Evolutionary conservation across 2,797 vertebrate genomes (phyloP).

Genomic region (Acipenser ruthenus): DNA sequence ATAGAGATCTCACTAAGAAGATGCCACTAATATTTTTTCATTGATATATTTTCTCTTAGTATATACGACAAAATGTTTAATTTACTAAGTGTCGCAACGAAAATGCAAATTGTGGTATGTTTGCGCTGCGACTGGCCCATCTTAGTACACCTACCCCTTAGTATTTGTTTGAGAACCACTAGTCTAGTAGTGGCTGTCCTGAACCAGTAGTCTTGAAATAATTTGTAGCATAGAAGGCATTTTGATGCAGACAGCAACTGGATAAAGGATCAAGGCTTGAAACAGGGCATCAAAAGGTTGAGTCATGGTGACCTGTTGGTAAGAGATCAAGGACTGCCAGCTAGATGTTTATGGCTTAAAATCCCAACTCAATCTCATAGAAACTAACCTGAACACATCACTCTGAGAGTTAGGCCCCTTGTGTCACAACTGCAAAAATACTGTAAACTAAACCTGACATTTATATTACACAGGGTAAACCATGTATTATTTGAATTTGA

Average conservation of each 20-base stretch:
- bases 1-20: no score
- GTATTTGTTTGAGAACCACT: background rate
- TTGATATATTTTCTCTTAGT: no score
- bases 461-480: conserved; percentile 34
- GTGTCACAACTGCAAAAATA: conserved; percentile 26
- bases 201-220: conserved; percentile 20
- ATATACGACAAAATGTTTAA: no score
- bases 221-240: conserved; percentile 40
- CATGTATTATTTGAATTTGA: conserved; percentile 36
- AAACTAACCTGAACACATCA: background rate
- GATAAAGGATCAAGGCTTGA: conserved; percentile 12
- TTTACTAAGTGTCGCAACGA: background rate
- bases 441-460: conserved; percentile 32
- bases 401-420: conserved; percentile 28
- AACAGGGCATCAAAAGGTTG: conserved; percentile 43
- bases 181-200: conserved; percentile 10
- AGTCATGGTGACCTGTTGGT: conserved; percentile 34
- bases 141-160: background rate
- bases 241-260: conserved; percentile 56
- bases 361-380: no score
- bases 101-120: conserved; percentile 20
- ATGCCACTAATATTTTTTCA: no score
- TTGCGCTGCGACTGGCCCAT: background rate
- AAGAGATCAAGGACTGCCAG: conserved; percentile 9
- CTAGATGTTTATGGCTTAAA: no score